Base-by-base conservation (phyloP, 2,797 vertebrate species). In the Danio albolineatus region DNA sequence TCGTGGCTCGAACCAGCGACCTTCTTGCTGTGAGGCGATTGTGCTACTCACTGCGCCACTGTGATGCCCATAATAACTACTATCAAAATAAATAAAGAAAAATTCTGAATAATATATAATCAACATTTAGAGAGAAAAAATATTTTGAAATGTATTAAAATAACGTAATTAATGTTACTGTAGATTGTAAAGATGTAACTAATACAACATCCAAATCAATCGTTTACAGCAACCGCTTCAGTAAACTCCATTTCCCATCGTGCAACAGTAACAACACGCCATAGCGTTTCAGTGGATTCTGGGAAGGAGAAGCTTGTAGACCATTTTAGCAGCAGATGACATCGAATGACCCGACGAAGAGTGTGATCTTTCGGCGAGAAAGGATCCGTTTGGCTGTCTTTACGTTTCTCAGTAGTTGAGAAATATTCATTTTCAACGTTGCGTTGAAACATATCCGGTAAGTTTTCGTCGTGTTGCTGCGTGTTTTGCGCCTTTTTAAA, bases 221-320 rank as follows among this genome's bases (percentile, higher is more conserved):
- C 1, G 28, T 28, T 28, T 28, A 28, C 0, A 3, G 1, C 38
- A 67, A 16, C 36, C 60, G 2, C 10, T 4, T 9, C 28, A 54
- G 10, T 0, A 17, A 65, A 86, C 84, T 73, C 6, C 39, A 80
- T 48, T 76, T 65, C 82, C 84, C 85, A 80, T 6, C 67, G 78
- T 65, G 57, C 84, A 43, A 5, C 9, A 36, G 36, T 6, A 4
- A 6, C 4, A 0, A n/a, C 9, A 56, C 64, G 72, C 8, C 28
- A 44, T 17, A 21, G 6, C 13, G 0, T 44, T 17, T 0, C 82
- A 51, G 51, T 87, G 92, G 91, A 94, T 91, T 51, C 59, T 93
- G 94, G 94, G 94, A 94, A 85, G 87, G 92, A 94, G 93, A 95
- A 94, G 83, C 78, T 66, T 53, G 53, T 61, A 82, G 54, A 78